A percentile compares a stretch with the other conserved stretches of the same genome.
These are phyloP conservation scores for Akabosia matsudoensis DNA, from an alignment of 1,140 invertebrate species.

Conservation along the genomic window DNA sequence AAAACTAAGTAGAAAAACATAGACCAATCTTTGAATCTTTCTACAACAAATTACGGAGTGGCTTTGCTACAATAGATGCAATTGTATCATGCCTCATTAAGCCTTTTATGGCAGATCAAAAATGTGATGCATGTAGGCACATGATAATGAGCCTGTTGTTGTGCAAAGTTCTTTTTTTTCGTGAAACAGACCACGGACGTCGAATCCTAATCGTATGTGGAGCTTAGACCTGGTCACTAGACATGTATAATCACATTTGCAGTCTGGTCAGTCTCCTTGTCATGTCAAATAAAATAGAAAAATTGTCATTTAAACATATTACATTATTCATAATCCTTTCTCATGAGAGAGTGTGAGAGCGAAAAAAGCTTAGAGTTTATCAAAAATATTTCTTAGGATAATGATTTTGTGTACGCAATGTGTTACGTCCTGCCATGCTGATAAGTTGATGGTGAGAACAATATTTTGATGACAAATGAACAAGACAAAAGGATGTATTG, in stretches of 20 bases:
- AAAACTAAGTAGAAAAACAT: too few species aligned
- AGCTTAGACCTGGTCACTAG: not conserved
- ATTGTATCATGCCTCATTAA: too few species aligned
- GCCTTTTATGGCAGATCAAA: too few species aligned
- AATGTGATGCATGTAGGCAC: too few species aligned
- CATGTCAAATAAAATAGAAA: slow-evolving; percentile 15
- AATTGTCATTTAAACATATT: not conserved
- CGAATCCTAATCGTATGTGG: too few species aligned
- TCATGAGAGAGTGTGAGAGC: too few species aligned
- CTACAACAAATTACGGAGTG: too few species aligned
- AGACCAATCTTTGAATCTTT: too few species aligned
- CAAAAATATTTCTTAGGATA: not conserved
- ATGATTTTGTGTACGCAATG: not conserved
- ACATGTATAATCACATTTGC: slow-evolving; percentile 8
- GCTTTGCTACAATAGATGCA: too few species aligned
- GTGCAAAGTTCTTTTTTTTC: too few species aligned
- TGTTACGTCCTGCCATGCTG: not conserved
- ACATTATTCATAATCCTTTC: slow-evolving; percentile 6
- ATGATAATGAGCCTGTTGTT: too few species aligned
- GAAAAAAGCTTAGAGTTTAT: not conserved
- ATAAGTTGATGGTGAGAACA: not conserved
- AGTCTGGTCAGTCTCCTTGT: not conserved
- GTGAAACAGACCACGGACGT: too few species aligned
- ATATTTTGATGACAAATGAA: slow-evolving; percentile 17
- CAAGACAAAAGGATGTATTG: slow-evolving; percentile 14